A percentile compares a stretch with the other conserved stretches of the same genome.
Conservation (phyloP, 1,140 invertebrate genomes). For the Ctenoplectra terminalis region DNA sequence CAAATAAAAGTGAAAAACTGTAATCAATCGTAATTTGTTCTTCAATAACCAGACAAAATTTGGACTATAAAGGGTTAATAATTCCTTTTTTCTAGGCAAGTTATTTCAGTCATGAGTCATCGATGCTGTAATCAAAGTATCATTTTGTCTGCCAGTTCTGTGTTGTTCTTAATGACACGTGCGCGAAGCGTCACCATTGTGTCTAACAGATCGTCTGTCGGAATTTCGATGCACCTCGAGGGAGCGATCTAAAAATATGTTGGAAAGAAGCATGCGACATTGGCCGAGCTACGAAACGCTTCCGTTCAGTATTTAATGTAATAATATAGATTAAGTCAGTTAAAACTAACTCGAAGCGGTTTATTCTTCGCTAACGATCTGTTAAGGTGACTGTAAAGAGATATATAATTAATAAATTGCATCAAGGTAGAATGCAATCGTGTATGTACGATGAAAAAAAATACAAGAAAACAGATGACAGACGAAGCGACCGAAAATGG, state of each 20-base stretch:
- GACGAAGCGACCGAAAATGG: no score
- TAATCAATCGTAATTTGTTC: no score
- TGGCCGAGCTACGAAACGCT: conserved; percentile 41
- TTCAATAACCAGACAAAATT: no score
- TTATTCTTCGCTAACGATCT: background rate
- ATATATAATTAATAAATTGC: background rate
- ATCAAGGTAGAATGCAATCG: background rate
- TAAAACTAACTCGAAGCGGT: conserved; percentile 10
- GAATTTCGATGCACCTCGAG: conserved; percentile 17
- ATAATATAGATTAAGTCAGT: conserved; percentile 1
- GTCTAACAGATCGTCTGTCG: conserved; percentile 59
- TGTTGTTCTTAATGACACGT: conserved; percentile 34
- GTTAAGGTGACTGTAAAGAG: background rate
- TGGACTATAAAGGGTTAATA: no score
- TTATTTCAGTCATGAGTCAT: background rate
- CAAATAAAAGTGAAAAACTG: no score
- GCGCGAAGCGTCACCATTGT: conserved; percentile 33
- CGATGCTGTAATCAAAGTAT: background rate
- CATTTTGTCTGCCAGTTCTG: background rate
- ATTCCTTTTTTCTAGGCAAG: background rate
- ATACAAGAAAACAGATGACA: background rate
- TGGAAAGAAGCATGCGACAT: conserved; percentile 30
- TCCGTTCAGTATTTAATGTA: conserved; percentile 18
- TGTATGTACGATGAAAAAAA: background rate
- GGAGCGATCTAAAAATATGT: conserved; percentile 53